Percentiles rank a stretch among this genome's conserved stretches.
Evolutionary conservation across 2,888 invertebrate species (phyloP).

Genomic region (Siphonodentalium dalli): DNA sequence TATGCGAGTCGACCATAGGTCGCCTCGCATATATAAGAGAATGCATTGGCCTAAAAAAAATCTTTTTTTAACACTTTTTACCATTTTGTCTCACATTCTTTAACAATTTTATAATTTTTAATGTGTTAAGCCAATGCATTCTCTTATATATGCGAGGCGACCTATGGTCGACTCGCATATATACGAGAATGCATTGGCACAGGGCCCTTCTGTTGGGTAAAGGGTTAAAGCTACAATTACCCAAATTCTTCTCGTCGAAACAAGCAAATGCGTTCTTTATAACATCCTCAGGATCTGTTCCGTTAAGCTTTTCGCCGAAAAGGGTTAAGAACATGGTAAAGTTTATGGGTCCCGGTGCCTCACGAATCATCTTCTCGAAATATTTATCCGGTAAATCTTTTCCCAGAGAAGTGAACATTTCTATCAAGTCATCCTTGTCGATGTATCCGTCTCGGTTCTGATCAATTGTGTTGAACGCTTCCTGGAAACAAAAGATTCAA

Average conservation of each 20-base stretch:
- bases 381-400: conserved; percentile 60
- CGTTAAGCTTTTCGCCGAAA: conserved; percentile 63
- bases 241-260: conserved; percentile 53
- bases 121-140: no score
- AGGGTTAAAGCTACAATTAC: no score
- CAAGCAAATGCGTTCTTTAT: conserved; percentile 62
- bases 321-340: conserved; percentile 65
- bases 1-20: no score
- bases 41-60: no score
- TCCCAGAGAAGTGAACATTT: conserved; percentile 62
- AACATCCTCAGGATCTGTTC: conserved; percentile 63
- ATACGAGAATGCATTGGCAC: no score
- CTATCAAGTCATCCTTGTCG: conserved; percentile 59
- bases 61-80: no score
- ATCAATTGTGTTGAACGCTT: conserved; percentile 64
- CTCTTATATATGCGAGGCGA: no score
- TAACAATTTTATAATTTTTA: no score
- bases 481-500: conserved; percentile 40
- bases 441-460: conserved; percentile 63
- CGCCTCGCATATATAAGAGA: no score
- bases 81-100: no score
- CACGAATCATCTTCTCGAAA: conserved; percentile 59
- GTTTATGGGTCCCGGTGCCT: conserved; percentile 63
- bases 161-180: neutral
- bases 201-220: no score